Evolutionary conservation across 2,113 vertebrate genomes (phyloP), one percentile per base, ranked within the genome.

Genomic region (Malaclemys terrapin): DNA sequence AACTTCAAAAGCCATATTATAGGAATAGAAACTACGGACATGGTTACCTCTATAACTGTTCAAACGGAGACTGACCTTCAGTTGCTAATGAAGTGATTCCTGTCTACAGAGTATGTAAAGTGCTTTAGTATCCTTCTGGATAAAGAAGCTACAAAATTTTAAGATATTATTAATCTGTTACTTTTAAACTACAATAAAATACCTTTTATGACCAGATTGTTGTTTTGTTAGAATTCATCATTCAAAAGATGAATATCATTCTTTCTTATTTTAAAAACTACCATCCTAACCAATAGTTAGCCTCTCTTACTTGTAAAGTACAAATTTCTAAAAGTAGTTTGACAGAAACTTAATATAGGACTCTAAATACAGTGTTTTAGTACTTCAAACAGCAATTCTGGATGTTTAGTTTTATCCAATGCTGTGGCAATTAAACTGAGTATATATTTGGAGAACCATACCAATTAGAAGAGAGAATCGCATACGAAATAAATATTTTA

Each of bases 361-460:
- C 54, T 87, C n/a, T 92, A 84, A 89, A 35, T 3, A n/a, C 2
- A 12, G 12, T 86, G 54, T 89, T 94, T 95, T n/a, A 57, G 65
- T 83, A 84, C 62, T 94, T 89, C 78, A 94, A 56, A 84, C 4
- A 83, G 76, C 52, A 82, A 54, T 56, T 16, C 56, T 80, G 7
- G 27, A 90, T 56, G 22, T 84, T 95, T 62, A 86, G 62, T n/a
- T 91, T 72, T 84, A 89, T 9, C 45, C 31, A 83, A 1, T 0
- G 0, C 52, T 89, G 87, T 78, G 56, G 94, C 93, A 95, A 86
- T 85, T 87, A 85, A 90, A 82, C 85, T 59, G 27, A 81, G 54
- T 95, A 82, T 80, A 92, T 87, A 96, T 62, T 85, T 72, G 96
- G 72, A 93, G 95, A 96, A 86, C 57, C 49, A 91, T 8, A 31